These are phyloP conservation scores for Ditylenchus weischeri DNA, from an alignment of 2,888 invertebrate species.

Conservation along the genomic window DNA sequence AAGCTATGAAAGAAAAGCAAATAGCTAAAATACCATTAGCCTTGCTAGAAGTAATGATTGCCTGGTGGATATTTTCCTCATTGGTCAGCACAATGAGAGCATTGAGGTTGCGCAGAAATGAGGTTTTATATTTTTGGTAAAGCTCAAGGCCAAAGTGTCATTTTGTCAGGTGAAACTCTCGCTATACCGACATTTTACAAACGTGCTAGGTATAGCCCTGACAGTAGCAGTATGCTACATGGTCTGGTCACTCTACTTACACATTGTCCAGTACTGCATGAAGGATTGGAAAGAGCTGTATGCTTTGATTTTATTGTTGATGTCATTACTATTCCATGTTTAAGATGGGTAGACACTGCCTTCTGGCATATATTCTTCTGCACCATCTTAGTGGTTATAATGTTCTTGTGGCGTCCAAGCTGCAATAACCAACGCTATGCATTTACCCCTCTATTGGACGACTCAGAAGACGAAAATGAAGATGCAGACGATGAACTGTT, in stretches of 20 bases:
- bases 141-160: background rate
- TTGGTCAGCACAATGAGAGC: slow-evolving; percentile 85
- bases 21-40: slow-evolving; percentile 82
- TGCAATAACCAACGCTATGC: slow-evolving; percentile 87
- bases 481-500: slow-evolving; percentile 50
- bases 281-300: slow-evolving; percentile 81
- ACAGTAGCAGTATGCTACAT: slow-evolving; percentile 82
- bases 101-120: slow-evolving; percentile 79
- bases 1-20: slow-evolving; percentile 69
- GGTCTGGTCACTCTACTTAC: slow-evolving; percentile 83
- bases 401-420: slow-evolving; percentile 90
- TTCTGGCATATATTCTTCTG: slow-evolving; percentile 93
- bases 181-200: slow-evolving; percentile 87
- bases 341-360: slow-evolving; percentile 82
- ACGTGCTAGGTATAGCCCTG: slow-evolving; percentile 84
- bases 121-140: slow-evolving; percentile 64
- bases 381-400: slow-evolving; percentile 79
- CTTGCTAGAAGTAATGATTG: slow-evolving; percentile 74
- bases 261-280: slow-evolving; percentile 72
- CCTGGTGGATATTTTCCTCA: slow-evolving; percentile 70
- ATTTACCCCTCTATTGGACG: slow-evolving; percentile 84
- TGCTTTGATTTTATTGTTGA: slow-evolving; percentile 21
- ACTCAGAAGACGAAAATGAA: slow-evolving; percentile 73
- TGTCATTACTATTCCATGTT: background rate
- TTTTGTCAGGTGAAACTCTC: slow-evolving; percentile 68